Conservation (phyloP, 1,140 invertebrate genomes). For the Drosophila rufa region DNA sequence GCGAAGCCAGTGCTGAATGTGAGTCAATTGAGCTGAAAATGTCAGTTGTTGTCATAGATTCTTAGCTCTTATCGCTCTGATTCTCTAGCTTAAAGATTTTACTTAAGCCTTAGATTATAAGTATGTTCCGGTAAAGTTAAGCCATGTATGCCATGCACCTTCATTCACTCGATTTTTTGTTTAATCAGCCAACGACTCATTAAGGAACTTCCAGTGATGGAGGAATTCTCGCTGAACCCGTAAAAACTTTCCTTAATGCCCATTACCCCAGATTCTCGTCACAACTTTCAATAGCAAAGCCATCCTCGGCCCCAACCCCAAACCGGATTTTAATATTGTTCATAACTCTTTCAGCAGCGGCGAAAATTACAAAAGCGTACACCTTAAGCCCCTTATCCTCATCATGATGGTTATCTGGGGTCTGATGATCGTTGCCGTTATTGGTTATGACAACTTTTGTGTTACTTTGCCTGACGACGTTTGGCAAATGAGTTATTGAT, state of each 20-base stretch:
- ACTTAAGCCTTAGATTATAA: neutral
- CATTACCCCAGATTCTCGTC: slow-evolving; percentile 41
- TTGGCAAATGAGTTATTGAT: slow-evolving; percentile 81
- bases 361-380: slow-evolving; percentile 68
- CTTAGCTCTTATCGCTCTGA: no score
- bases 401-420: slow-evolving; percentile 46
- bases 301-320: neutral
- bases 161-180: neutral
- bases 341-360: slow-evolving; percentile 39
- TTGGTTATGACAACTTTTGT: slow-evolving; percentile 78
- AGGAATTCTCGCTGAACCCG: slow-evolving; percentile 12
- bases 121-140: neutral
- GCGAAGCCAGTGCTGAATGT: neutral
- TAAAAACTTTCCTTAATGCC: slow-evolving; percentile 44
- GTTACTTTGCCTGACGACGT: slow-evolving; percentile 66
- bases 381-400: slow-evolving; percentile 61
- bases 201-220: slow-evolving; percentile 33
- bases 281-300: slow-evolving; percentile 20
- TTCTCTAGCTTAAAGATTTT: neutral
- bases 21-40: neutral
- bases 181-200: slow-evolving; percentile 21
- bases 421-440: slow-evolving; percentile 57
- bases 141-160: neutral
- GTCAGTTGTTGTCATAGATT: no score
- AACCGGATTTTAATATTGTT: slow-evolving; percentile 30